phyloP scores from a whole-genome alignment of 37 sponge, comb jelly and placozoan genomes.

The Agelas oroides region DNA sequence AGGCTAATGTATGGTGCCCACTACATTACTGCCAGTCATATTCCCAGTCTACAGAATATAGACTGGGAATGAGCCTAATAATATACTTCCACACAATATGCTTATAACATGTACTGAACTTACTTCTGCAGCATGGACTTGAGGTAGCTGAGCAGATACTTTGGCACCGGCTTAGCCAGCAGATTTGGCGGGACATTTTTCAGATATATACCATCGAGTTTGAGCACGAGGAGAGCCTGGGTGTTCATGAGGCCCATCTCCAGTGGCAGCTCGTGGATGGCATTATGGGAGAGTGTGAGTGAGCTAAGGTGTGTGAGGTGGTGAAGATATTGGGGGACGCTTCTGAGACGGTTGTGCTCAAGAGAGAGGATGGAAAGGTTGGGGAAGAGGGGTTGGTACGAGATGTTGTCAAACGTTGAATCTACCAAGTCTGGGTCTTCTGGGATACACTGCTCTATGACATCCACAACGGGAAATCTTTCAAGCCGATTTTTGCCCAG shows the following conservation, averaged over 20 bases:
- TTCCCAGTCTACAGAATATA: too few relatives aligned
- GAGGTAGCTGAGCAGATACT: conserved; percentile 57
- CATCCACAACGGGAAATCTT: conserved; percentile 25
- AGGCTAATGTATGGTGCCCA: too few relatives aligned
- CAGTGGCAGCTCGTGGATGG: conserved; percentile 54
- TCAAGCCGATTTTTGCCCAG: conserved; percentile 53
- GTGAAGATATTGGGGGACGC: conserved; percentile 49
- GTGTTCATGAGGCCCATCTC: conserved; percentile 64
- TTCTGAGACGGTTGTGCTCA: conserved; percentile 29
- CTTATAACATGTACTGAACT: too few relatives aligned
- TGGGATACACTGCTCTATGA: background rate
- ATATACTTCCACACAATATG: too few relatives aligned
- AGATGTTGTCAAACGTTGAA: background rate
- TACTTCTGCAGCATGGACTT: conserved; percentile 68
- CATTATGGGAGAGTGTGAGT: conserved; percentile 52
- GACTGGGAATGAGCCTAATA: too few relatives aligned
- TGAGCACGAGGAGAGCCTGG: conserved; percentile 43
- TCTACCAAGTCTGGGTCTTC: background rate
- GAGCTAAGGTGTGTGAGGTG: conserved; percentile 56
- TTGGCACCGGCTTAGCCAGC: conserved; percentile 21
- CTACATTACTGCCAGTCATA: too few relatives aligned
- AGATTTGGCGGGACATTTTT: conserved; percentile 38
- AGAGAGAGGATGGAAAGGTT: conserved; percentile 59
- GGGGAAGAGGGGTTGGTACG: conserved; percentile 44
- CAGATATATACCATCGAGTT: conserved; percentile 51